Evolutionary conservation across 2,888 invertebrate species (phyloP).

Genomic region (Linnaemya vulpina): DNA sequence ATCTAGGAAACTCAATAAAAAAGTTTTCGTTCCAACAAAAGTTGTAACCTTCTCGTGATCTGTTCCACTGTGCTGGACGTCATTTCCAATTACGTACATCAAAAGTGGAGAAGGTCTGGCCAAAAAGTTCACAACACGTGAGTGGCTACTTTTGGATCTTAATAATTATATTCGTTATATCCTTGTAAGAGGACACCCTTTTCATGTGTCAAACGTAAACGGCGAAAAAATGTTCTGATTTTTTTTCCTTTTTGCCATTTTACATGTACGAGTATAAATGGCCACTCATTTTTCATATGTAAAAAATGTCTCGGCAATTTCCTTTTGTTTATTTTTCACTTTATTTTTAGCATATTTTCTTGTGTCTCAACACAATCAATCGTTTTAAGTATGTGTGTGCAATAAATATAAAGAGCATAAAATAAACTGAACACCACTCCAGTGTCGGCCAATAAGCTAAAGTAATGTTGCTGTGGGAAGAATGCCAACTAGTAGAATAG

Average conservation of each 20-base stretch:
- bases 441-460: slow-evolving; percentile 37
- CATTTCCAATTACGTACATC: no score
- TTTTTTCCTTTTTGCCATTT: not conserved
- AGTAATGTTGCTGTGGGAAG: not conserved
- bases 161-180: slow-evolving; percentile 20
- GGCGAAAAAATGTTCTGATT: not conserved
- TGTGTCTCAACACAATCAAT: slow-evolving; percentile 58
- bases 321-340: slow-evolving; percentile 22
- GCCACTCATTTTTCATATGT: slow-evolving; percentile 65
- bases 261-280: slow-evolving; percentile 57
- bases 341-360: slow-evolving; percentile 8
- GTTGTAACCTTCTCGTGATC: no score
- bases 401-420: slow-evolving; percentile 13
- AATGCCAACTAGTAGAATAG: not conserved
- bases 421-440: slow-evolving; percentile 15
- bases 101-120: no score
- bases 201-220: slow-evolving; percentile 18
- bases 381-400: slow-evolving; percentile 51
- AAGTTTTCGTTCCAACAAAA: no score
- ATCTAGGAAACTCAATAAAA: no score
- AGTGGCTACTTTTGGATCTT: not conserved
- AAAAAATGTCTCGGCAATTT: slow-evolving; percentile 67
- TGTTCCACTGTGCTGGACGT: no score
- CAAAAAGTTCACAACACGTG: no score
- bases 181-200: slow-evolving; percentile 6